Evolutionary conservation across 2,797 vertebrate genomes (phyloP).

Genomic region (Macrochelys suwanniensis): DNA sequence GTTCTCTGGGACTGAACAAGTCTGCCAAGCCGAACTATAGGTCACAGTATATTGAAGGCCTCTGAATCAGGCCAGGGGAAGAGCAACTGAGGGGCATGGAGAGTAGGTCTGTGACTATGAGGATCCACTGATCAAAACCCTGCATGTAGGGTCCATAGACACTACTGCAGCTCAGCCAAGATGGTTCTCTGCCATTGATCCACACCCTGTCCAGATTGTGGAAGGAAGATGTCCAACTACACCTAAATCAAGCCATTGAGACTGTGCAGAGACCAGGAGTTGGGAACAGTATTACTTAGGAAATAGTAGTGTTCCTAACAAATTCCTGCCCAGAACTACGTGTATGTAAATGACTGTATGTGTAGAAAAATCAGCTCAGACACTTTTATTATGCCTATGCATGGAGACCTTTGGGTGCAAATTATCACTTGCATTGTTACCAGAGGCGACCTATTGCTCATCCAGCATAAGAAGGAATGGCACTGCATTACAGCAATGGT

Average conservation of each 20-base stretch:
- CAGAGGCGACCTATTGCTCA: background rate
- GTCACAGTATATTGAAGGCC: background rate
- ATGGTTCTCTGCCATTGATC: background rate
- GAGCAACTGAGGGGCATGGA: background rate
- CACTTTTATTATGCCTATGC: background rate
- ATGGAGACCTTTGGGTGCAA: background rate
- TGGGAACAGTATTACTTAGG: background rate
- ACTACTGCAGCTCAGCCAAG: slow-evolving; percentile 17
- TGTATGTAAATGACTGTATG: background rate
- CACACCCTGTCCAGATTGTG: background rate
- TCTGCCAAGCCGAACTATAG: background rate
- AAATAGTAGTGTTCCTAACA: background rate
- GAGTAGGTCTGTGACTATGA: background rate
- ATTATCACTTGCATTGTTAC: background rate
- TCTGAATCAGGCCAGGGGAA: background rate
- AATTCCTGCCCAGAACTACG: background rate
- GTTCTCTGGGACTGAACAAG: fast-evolving
- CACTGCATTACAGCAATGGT: background rate
- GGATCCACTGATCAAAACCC: background rate
- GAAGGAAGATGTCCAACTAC: background rate
- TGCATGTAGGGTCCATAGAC: background rate
- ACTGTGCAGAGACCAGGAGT: background rate
- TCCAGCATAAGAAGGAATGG: background rate
- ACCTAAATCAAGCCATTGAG: background rate
- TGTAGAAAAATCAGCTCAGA: background rate